A percentile compares a stretch with the other conserved stretches of the same genome.
Evolutionary conservation across 1,140 invertebrate species (phyloP).

Genomic region (Camponotus pennsylvanicus): DNA sequence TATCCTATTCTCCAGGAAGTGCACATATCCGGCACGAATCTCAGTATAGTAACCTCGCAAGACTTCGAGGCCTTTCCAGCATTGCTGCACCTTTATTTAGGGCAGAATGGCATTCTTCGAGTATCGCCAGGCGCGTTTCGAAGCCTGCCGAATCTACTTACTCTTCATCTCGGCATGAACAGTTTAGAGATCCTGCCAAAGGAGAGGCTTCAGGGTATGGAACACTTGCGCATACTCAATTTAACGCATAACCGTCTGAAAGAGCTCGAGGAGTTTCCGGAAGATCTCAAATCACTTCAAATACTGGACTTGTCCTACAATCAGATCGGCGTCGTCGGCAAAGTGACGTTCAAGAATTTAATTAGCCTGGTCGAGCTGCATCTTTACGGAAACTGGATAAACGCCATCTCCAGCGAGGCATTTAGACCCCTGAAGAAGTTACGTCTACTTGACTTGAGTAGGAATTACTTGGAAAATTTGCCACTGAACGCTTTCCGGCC

Average conservation of each 20-base stretch:
- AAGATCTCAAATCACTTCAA: slow-evolving; percentile 92
- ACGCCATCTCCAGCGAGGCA: slow-evolving; percentile 91
- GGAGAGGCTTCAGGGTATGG: slow-evolving; percentile 93
- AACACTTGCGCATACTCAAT: slow-evolving; percentile 91
- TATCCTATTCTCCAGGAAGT: slow-evolving; percentile 93
- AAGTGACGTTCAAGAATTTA: slow-evolving; percentile 91
- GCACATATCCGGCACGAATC: slow-evolving; percentile 93
- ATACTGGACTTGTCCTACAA: slow-evolving; percentile 94
- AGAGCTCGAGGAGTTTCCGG: slow-evolving; percentile 94
- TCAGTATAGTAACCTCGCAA: slow-evolving; percentile 94
- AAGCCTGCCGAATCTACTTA: slow-evolving; percentile 91
- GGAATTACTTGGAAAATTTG: slow-evolving; percentile 94
- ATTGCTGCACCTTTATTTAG: slow-evolving; percentile 91
- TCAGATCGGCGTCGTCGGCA: slow-evolving; percentile 92
- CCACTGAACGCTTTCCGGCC: slow-evolving; percentile 91
- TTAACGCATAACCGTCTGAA: slow-evolving; percentile 93
- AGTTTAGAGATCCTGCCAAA: slow-evolving; percentile 94
- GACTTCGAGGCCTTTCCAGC: slow-evolving; percentile 95
- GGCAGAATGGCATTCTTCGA: slow-evolving; percentile 91
- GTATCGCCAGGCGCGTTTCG: slow-evolving; percentile 95
- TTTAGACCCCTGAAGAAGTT: slow-evolving; percentile 94
- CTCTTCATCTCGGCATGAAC: slow-evolving; percentile 94
- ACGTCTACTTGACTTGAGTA: slow-evolving; percentile 92
- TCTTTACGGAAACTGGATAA: slow-evolving; percentile 94
- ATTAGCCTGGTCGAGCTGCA: slow-evolving; percentile 91